Evolutionary conservation across 2,888 invertebrate genomes (phyloP), one percentile per base, ranked within the genome.

Genomic region (Chironomus tentans): DNA sequence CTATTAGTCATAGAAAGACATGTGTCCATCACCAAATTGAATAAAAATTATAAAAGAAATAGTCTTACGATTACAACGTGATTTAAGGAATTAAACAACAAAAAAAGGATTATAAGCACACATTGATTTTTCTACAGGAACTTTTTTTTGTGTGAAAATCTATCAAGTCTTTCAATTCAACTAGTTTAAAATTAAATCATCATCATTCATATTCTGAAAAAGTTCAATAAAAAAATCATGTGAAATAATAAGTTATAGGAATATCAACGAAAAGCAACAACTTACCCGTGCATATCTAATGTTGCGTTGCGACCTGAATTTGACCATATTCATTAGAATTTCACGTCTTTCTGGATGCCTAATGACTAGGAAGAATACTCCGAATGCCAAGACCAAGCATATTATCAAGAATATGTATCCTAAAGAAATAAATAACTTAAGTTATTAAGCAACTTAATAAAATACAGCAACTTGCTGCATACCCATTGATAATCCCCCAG

Each of bases 121-220:
- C 56, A 56, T 56, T 56, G 56, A 56, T 65, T 65, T 65, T 65
- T 24, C 24, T 65, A 65, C 65, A 65, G 24, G 65, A 21, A 65
- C 65, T 24, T 21, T 24, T 65, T 22, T 22, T 22, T 12, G 21
- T 18, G 21, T 24, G 24, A 65, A 13, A 24, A 65, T 21, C 4
- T 24, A 22, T 21, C 2, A 18, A 18, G n/a, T 15, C n/a, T 56
- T 56, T 56, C 56, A 56, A 18, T 56, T 56, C 21, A 24, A 65
- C 65, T 74, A 74, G 24, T n/a, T 48, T 46, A 74, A 47, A 68
- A 65, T 74, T 46, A 38, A 74, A 38, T 74, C 74, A 68, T 74
- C 74, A 46, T 74, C 74, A 74, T 74, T 74, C 48, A 74, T 47
- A 21, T 74, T 68, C 74, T 74, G 74, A 74, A 46, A 74, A 61